A percentile compares a stretch with the other conserved stretches of the same genome.
phyloP scores from a whole-genome alignment of 2,113 vertebrate genomes.

The Barbus barbus region DNA sequence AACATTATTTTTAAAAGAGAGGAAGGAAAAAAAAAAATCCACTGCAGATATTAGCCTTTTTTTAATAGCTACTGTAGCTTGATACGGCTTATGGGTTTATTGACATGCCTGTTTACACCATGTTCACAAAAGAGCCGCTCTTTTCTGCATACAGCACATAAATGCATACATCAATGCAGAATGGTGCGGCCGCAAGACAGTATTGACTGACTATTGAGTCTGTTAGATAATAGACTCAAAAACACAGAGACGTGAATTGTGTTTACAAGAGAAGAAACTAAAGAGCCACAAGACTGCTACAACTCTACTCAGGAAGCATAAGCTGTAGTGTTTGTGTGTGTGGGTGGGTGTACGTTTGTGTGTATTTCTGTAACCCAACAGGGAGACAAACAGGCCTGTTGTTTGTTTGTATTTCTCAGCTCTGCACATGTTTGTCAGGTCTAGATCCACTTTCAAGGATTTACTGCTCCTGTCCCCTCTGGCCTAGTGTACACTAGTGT shows the following conservation, averaged over 20 bases:
- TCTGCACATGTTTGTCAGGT: constrained; percentile 42
- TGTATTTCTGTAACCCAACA: constrained; percentile 6
- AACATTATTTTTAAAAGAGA: constrained; percentile 67
- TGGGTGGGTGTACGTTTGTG: constrained; percentile 5
- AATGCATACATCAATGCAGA: constrained; percentile 2
- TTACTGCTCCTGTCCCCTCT: constrained; percentile 28
- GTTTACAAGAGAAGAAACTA: neutral
- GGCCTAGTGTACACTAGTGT: constrained; percentile 20
- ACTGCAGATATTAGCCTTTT: constrained; percentile 39
- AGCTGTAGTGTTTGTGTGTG: constrained; percentile 12
- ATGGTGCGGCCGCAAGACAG: neutral
- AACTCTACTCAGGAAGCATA: constrained; percentile 19
- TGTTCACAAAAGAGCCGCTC: constrained; percentile 15
- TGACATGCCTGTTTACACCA: constrained; percentile 55
- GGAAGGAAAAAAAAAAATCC: too few species aligned
- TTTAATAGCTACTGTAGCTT: constrained; percentile 62
- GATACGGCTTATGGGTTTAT: constrained; percentile 67
- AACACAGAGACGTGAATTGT: neutral
- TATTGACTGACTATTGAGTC: neutral
- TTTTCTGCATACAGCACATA: constrained; percentile 2
- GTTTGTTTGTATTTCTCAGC: constrained; percentile 40
- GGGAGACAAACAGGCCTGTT: constrained; percentile 33
- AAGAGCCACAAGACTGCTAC: constrained; percentile 2
- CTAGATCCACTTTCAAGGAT: constrained; percentile 37
- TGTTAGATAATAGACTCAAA: constrained; percentile 9